Conservation (phyloP, 1,140 invertebrate species). For the Cydia splendana region DNA sequence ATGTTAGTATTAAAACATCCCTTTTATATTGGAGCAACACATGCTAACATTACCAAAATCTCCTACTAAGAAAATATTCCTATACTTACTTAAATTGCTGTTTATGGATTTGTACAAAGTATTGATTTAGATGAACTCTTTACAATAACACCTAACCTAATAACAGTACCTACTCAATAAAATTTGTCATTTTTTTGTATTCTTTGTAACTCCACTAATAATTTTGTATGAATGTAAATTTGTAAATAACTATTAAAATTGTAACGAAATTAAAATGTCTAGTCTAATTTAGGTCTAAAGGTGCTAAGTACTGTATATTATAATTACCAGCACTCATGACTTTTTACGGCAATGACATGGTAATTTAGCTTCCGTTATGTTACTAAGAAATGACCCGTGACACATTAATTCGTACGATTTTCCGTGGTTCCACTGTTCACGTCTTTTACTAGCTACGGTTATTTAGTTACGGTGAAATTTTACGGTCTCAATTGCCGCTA, state of each 20-base stretch:
- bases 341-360: not conserved
- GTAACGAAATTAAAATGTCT: constrained; percentile 64
- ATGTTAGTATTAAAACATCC: not conserved
- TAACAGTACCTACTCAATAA: not conserved
- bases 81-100: not conserved
- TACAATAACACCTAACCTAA: not conserved
- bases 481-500: not conserved
- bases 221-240: constrained; percentile 67
- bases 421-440: not conserved
- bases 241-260: constrained; percentile 63
- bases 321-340: constrained; percentile 39
- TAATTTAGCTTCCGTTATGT: not conserved
- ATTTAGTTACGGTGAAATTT: not conserved
- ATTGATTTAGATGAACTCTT: not conserved
- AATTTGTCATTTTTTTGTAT: not conserved
- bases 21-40: too few species aligned
- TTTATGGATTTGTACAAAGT: not conserved
- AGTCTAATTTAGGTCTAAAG: constrained; percentile 78
- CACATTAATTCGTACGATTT: not conserved
- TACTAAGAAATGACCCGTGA: not conserved
- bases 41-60: not conserved
- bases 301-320: constrained; percentile 76
- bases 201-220: constrained; percentile 16
- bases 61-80: not conserved
- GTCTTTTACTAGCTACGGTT: not conserved